Conservation (phyloP, 2,797 vertebrate species). For the Oophaga sylvatica region DNA sequence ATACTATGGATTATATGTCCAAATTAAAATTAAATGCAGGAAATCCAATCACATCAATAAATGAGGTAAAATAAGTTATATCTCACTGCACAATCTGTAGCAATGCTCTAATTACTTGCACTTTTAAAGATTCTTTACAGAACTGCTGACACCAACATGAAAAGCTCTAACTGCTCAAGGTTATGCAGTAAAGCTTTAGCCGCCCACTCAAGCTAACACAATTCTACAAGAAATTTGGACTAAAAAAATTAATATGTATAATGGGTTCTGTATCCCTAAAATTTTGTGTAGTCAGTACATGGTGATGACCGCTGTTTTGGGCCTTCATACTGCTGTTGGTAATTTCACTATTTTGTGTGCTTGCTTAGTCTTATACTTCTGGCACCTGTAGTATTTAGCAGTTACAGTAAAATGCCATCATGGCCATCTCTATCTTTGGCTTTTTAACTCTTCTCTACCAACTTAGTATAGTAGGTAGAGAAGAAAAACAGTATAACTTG, state of each 20-base stretch:
- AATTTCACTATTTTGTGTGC: too few relatives aligned
- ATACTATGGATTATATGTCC: neutral
- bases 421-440: too few relatives aligned
- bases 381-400: too few relatives aligned
- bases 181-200: neutral
- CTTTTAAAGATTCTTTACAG: neutral
- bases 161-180: neutral
- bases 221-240: neutral
- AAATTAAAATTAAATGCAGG: neutral
- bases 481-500: too few relatives aligned
- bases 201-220: neutral
- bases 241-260: neutral
- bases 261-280: too few relatives aligned
- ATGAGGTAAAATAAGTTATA: neutral
- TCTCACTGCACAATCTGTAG: neutral
- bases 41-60: slow-evolving; percentile 9
- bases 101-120: neutral
- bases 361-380: too few relatives aligned
- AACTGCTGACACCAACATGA: neutral
- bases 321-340: too few relatives aligned
- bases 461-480: too few relatives aligned
- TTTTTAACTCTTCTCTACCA: too few relatives aligned
- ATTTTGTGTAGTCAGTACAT: too few relatives aligned
- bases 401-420: too few relatives aligned
- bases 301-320: too few relatives aligned